Base-by-base conservation (phyloP, 2,888 invertebrate species). In the Spicauda simplicius region DNA sequence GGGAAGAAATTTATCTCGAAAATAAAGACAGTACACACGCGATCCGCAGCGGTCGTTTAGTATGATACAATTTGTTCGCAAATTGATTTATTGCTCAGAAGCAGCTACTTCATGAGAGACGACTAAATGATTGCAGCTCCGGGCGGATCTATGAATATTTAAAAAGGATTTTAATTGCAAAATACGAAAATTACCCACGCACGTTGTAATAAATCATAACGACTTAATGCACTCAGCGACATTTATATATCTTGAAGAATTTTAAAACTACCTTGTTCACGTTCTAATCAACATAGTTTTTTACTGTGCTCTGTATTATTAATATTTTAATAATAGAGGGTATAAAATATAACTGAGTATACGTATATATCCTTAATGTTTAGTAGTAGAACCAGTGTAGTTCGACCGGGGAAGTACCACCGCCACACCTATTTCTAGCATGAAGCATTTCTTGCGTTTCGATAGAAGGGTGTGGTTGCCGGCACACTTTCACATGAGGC, bases 151-250 rank as follows among this genome's bases (percentile, higher is more conserved):
- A 58, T 58, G 58, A 58, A 58, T 58, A 58, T 58, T 45, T 58
- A 58, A 58, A 58, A 58, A 48, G 10, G n/a, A 57, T 57, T 58
- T 57, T 57, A 57, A 57, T 57, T 57, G 57, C 57, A 57, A 55
- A 45, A 57, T 19, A 18, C 56, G 45, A 57, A 56, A 57, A 57
- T 57, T 41, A 41, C 57, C 57, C 20, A 20, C 41, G 20, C 57
- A 58, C n/a, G 58, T 48, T 7, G 19, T 48, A 20, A 48, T 48
- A 58, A 58, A 58, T 58, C 58, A 58, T 58, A 48, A 48, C 48
- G n/a, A 58, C 45, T 45, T 58, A 58, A 20, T 45, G 8, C 20
- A 48, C 45, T 45, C 20, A 20, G n/a, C n/a, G 58, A 58, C 58
- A 48, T 41, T 48, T 25, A 48, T 8, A 58, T 20, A 20, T 45